Percentiles rank a stretch among this genome's conserved stretches.
phyloP scores from a whole-genome alignment of 2,113 vertebrate species.

The Sphyrna mokarran region DNA sequence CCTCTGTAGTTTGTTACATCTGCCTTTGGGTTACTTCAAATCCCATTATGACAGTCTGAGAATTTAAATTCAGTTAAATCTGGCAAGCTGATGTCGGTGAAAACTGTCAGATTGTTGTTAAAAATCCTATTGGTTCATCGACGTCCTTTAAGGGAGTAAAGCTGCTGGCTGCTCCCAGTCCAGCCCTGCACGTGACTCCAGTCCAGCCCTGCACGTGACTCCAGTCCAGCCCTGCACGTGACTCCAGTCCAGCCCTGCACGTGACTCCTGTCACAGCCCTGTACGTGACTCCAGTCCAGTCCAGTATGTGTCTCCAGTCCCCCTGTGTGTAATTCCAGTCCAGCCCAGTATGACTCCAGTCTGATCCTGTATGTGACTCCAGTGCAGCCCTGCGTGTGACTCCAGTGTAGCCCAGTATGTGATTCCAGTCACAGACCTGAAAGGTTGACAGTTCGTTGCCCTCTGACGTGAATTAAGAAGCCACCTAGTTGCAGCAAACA shows the following conservation, averaged over 20 bases:
- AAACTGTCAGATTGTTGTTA: background rate
- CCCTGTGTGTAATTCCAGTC: background rate
- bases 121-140: background rate
- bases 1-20: accelerated
- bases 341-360: no score
- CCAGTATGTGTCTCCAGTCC: background rate
- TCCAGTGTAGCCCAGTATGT: background rate
- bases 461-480: background rate
- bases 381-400: background rate
- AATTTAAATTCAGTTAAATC: background rate
- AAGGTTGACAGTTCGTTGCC: background rate
- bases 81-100: background rate
- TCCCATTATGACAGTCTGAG: background rate
- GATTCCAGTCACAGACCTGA: background rate
- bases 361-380: background rate
- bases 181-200: background rate
- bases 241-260: background rate
- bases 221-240: background rate
- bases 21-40: background rate
- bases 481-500: background rate
- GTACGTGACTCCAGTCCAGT: background rate
- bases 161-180: background rate
- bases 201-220: background rate
- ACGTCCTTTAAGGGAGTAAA: background rate
- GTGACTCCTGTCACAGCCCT: background rate